Evolutionary conservation across 2,113 vertebrate species (phyloP).

Genomic region (Rhea americana): DNA sequence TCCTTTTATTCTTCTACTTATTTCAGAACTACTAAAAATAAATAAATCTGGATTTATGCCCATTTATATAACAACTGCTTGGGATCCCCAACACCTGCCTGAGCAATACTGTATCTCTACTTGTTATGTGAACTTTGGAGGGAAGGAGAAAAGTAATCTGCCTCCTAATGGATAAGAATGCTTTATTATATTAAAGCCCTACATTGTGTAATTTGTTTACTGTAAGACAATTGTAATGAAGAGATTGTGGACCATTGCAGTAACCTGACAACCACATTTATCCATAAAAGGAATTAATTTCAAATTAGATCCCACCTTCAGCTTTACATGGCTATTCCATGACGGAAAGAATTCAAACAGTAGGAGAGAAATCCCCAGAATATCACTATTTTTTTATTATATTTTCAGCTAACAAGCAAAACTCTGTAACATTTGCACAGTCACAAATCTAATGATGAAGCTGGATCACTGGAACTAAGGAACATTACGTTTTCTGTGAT

Average conservation of each 20-base stretch:
- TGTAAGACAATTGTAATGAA: background rate
- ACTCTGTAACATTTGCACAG: background rate
- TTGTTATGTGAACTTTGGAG: background rate
- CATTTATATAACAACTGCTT: background rate
- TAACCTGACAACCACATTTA: constrained; percentile 2
- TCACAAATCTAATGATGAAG: background rate
- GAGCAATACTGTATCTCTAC: background rate
- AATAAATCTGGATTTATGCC: background rate
- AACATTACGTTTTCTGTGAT: background rate
- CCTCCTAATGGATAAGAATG: background rate
- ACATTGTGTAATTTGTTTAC: background rate
- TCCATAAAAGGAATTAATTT: background rate
- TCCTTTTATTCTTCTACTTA: background rate
- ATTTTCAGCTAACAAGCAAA: background rate
- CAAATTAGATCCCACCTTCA: background rate
- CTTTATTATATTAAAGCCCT: background rate
- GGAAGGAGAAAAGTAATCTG: background rate
- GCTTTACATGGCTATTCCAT: background rate
- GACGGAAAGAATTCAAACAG: background rate
- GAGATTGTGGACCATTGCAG: background rate
- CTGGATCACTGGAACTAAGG: background rate
- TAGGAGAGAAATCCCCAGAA: background rate
- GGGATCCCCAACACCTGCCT: background rate
- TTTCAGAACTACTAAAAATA: background rate
- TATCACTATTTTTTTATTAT: background rate